A percentile compares a stretch with the other conserved stretches of the same genome.
These are phyloP conservation scores for Caenorhabditis latens DNA, from an alignment of 1,140 invertebrate genomes.

Conservation along the genomic window DNA sequence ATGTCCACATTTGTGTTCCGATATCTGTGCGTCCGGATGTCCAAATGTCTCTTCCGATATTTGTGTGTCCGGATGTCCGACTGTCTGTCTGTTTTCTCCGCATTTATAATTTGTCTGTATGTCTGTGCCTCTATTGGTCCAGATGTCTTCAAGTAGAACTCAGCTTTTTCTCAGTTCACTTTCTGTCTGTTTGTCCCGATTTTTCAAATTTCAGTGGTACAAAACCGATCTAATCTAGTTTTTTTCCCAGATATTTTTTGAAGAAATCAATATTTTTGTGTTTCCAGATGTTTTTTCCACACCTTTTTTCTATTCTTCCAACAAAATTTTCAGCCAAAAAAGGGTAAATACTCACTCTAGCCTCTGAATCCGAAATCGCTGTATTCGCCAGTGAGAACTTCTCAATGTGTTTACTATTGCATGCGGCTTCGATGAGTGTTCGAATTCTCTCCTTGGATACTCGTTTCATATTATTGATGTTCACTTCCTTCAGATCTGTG, in stretches of 20 bases:
- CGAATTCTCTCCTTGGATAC: slow-evolving; percentile 84
- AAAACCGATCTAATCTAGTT: background rate
- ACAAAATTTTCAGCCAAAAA: slow-evolving; percentile 25
- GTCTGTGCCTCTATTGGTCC: too few relatives aligned
- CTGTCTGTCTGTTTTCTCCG: too few relatives aligned
- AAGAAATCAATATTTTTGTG: too few relatives aligned
- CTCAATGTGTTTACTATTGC: slow-evolving; percentile 78
- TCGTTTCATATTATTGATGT: slow-evolving; percentile 98
- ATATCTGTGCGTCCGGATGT: too few relatives aligned
- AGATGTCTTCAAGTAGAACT: too few relatives aligned
- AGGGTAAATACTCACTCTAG: slow-evolving; percentile 79
- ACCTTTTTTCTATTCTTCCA: background rate
- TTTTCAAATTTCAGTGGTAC: slow-evolving; percentile 33
- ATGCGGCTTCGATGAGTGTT: slow-evolving; percentile 61
- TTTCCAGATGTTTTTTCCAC: too few relatives aligned
- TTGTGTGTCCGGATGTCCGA: too few relatives aligned
- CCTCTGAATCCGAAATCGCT: slow-evolving; percentile 89
- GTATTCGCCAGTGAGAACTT: slow-evolving; percentile 92
- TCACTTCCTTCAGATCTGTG: slow-evolving; percentile 87
- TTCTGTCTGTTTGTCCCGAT: background rate
- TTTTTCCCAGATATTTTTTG: too few relatives aligned
- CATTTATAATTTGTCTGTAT: too few relatives aligned
- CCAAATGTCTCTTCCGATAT: too few relatives aligned
- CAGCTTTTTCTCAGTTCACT: too few relatives aligned
- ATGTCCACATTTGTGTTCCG: too few relatives aligned